These are phyloP conservation scores for Tapirus indicus DNA, from an alignment of 2,797 vertebrate genomes.

Conservation along the genomic window DNA sequence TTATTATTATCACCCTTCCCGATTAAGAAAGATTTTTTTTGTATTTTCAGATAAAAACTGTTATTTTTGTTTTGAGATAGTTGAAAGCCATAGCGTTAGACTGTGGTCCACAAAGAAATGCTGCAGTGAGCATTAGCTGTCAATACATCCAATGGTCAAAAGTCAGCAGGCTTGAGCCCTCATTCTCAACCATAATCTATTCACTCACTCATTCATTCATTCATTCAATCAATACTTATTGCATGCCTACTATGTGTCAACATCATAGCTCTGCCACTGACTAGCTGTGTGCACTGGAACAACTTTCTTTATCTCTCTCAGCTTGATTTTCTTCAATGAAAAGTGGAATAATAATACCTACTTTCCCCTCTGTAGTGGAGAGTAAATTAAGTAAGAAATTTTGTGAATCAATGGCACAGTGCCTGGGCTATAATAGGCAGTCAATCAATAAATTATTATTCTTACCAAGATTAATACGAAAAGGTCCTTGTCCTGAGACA, in stretches of 20 bases:
- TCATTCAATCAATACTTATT: background rate
- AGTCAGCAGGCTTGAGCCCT: background rate
- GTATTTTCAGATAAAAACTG: background rate
- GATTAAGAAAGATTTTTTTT: background rate
- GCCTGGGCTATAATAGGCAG: background rate
- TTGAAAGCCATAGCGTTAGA: background rate
- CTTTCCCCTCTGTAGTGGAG: background rate
- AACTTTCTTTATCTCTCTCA: background rate
- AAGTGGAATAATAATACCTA: background rate
- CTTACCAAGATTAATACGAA: constrained; percentile 3
- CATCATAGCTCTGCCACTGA: background rate
- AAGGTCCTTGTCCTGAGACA: background rate
- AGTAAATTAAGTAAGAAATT: background rate
- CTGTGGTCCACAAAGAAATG: background rate
- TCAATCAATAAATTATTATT: constrained; percentile 15
- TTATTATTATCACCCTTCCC: background rate
- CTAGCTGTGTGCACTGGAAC: background rate
- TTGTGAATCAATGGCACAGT: background rate
- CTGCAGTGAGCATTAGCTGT: background rate
- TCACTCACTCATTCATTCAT: background rate
- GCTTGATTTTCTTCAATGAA: background rate
- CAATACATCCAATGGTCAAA: background rate
- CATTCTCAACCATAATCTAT: background rate
- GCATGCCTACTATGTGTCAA: background rate
- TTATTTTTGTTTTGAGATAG: constrained; percentile 2